These are phyloP conservation scores for Andricus quercusramuli DNA, from an alignment of 2,888 invertebrate genomes.

Conservation along the genomic window DNA sequence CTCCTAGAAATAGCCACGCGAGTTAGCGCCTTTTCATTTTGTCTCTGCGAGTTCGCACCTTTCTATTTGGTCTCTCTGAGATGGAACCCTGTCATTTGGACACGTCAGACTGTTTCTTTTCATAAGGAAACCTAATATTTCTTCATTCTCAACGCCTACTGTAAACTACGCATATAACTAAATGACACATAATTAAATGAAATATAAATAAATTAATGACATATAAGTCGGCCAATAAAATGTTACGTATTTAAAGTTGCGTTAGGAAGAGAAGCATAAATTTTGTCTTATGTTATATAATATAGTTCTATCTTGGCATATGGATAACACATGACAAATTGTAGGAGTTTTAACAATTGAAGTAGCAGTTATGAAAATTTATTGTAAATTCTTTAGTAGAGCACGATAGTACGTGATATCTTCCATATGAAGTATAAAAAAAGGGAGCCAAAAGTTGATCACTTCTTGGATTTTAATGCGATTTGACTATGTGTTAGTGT, in stretches of 20 bases:
- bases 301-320: conserved; percentile 24
- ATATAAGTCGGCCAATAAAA: conserved; percentile 35
- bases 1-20: too few species aligned
- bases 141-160: conserved; percentile 38
- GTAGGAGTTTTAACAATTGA: conserved; percentile 34
- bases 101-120: neutral
- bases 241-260: conserved; percentile 23
- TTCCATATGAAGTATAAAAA: conserved; percentile 26
- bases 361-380: conserved; percentile 26
- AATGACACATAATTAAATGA: conserved; percentile 34
- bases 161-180: conserved; percentile 44
- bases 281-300: conserved; percentile 15
- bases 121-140: neutral
- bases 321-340: conserved; percentile 20
- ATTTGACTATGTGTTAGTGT: conserved; percentile 29
- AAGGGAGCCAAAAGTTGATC: conserved; percentile 29
- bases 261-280: neutral
- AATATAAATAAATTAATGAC: conserved; percentile 4
- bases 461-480: conserved; percentile 38
- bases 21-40: too few species aligned
- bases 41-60: too few species aligned
- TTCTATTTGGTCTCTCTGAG: too few species aligned
- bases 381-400: conserved; percentile 28
- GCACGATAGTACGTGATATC: conserved; percentile 15
- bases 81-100: too few species aligned